These are phyloP conservation scores for Cranoglanis bouderius DNA, from an alignment of 2,113 vertebrate species.

Conservation along the genomic window DNA sequence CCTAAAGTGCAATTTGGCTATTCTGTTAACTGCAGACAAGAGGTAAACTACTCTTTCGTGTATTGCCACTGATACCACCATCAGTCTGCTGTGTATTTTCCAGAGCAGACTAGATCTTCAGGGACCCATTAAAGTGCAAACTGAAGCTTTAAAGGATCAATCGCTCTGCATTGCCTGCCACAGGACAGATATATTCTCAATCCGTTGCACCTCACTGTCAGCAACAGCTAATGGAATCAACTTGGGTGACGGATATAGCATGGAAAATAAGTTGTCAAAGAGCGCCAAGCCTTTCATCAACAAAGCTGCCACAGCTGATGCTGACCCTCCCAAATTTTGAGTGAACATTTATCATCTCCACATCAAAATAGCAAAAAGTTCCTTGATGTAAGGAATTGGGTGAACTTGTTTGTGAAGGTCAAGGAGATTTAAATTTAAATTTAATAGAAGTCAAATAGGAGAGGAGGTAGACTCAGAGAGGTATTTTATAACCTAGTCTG, in stretches of 20 bases:
- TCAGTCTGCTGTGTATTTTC: conserved; percentile 50
- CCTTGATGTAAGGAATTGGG: conserved; percentile 46
- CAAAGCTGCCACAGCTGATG: conserved; percentile 40
- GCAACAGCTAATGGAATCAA: conserved; percentile 61
- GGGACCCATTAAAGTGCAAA: conserved; percentile 45
- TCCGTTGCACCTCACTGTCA: conserved; percentile 51
- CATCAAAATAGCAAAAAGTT: conserved; percentile 35
- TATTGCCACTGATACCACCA: conserved; percentile 38
- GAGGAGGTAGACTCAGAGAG: not conserved
- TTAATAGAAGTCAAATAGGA: not conserved
- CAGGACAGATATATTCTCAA: conserved; percentile 55
- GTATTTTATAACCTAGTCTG: not conserved
- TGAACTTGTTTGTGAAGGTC: conserved; percentile 42
- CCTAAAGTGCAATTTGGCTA: conserved; percentile 4
- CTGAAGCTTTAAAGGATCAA: conserved; percentile 53
- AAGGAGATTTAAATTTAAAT: conserved; percentile 34
- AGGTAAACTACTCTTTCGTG: conserved; percentile 1
- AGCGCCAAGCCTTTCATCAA: conserved; percentile 49
- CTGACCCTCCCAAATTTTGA: conserved; percentile 57
- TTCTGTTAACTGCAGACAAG: conserved; percentile 34
- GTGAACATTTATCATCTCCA: conserved; percentile 54
- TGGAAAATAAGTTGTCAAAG: conserved; percentile 60
- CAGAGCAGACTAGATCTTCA: conserved; percentile 43
- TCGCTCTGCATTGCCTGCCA: conserved; percentile 51
- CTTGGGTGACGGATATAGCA: conserved; percentile 55